Evolutionary conservation across 2,888 invertebrate species (phyloP).

Genomic region (Apamea monoglypha): DNA sequence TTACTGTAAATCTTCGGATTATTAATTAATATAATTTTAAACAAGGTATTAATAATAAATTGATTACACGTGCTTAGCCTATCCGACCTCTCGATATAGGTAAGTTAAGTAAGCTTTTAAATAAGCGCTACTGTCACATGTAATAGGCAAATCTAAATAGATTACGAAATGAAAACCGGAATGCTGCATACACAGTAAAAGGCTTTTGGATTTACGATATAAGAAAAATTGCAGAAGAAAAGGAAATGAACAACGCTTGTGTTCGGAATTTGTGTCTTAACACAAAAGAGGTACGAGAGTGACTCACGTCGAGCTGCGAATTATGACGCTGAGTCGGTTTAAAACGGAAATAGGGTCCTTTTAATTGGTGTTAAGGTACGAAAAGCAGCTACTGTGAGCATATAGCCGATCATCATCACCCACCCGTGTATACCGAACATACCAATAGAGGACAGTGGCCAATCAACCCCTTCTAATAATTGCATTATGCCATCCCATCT

Average conservation of each 20-base stretch:
- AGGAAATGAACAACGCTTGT: neutral
- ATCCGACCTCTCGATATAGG: slow-evolving; percentile 23
- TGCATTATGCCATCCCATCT: slow-evolving; percentile 31
- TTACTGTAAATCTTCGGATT: slow-evolving; percentile 18
- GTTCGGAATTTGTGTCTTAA: neutral
- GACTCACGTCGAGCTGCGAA: neutral
- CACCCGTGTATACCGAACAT: neutral
- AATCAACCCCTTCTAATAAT: slow-evolving; percentile 30
- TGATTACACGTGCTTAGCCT: slow-evolving; percentile 38
- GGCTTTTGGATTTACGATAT: neutral
- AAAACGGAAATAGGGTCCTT: neutral
- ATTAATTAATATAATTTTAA: slow-evolving; percentile 44
- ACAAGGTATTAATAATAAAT: slow-evolving; percentile 43
- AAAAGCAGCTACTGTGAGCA: neutral
- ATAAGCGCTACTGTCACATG: slow-evolving; percentile 37
- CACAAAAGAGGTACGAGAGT: neutral
- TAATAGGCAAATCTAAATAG: slow-evolving; percentile 42
- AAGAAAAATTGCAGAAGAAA: slow-evolving; percentile 4
- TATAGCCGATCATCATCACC: neutral
- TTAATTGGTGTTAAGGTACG: neutral
- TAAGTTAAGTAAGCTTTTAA: slow-evolving; percentile 26
- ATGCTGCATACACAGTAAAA: neutral
- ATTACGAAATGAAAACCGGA: slow-evolving; percentile 25
- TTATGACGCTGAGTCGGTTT: neutral
- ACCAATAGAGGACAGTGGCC: slow-evolving; percentile 2